Base-by-base conservation (phyloP, 2,888 invertebrate species). In the Drosophila anomalata region DNA sequence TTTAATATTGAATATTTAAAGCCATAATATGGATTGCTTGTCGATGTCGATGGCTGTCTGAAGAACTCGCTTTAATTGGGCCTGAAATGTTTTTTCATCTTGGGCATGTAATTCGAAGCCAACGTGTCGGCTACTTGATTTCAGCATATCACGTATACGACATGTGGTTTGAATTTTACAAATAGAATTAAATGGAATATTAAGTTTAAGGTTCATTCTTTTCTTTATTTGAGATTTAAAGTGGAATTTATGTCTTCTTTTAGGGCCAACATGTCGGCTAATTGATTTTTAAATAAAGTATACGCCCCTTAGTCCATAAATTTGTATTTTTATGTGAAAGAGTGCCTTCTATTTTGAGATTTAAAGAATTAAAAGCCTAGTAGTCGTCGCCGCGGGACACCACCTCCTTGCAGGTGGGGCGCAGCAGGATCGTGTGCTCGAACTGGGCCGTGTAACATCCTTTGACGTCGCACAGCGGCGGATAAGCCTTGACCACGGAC, bases 361-460 rank as follows among this genome's bases (percentile, higher is more conserved):
- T 39, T 39, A 33, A 33, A 33, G n/a, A 4, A 14, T 39, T n/a
- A 8, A 14, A 6, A 14, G 3, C 14, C 14, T 89, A 91, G 69
- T 98, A 99, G 92, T 99, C 99, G 75, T 97, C 96, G 31, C 99
- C 99, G 72, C 99, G 95, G 26, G 98, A 98, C 50, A 99, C 96
- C 24, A 99, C 95, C 92, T 99, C 99, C 92, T 99, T 99, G 93
- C 99, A 99, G 0, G 98, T 99, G 44, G 99, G 99, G 87, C 99
- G 94, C 75, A 99, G 93, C 79, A 99, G 95, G 88, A 99, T 96
- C 3, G 99, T 99, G 92, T 99, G 99, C 91, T 99, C 99, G 91
- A 97, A 99, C 93, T 99, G 99, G 48, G 99, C 99, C 0, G 99
- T 99, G 92, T 99, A 99, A 91, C 97, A 98, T 61, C 99, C 99